Evolutionary conservation across 1,140 invertebrate genomes (phyloP), one percentile per base, ranked within the genome.

Genomic region (Apis laboriosa): DNA sequence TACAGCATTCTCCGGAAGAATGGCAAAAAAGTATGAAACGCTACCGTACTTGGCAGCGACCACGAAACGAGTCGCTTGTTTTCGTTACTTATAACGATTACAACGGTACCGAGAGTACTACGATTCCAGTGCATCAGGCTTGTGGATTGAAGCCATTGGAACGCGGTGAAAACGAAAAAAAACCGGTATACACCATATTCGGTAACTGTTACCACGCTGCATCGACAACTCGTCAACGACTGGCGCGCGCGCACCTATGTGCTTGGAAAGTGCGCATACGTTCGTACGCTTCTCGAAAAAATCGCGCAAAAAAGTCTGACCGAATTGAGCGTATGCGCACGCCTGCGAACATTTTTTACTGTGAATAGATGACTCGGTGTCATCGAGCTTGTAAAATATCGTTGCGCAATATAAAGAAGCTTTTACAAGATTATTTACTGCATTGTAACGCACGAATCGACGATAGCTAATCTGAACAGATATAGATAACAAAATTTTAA

Each of bases 71-170:
- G 83, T 84, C 84, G 83, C 60, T 67, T 56, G 61, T 75, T 78
- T 9, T 43, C 34, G 34, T 53, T 78, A 83, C 82, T 78, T 72
- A 17, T 64, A 49, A 66, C 82, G 81, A 82, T 76, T 80, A 88
- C 85, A 91, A 92, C 91, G 91, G 91, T 91, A 92, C 84, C 80
- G 68, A 90, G 88, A 84, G 90, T 90, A 90, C 86, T 77, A 85
- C 85, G 79, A 66, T 68, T 81, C 55, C 67, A 86, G 76, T 60
- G 63, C 21, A 49, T 75, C 53, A 43, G 79, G 4, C 53, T 76
- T 13, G 72, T 74, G 74, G 71, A 34, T 61, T 24, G 73, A 70
- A 70, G 56, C 66, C 80, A 49, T 28, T 63, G 56, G 82, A 76
- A 63, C 58, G 67, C 61, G 73, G 83, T 86, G 77, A 84, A 70